Conservation (phyloP, 2,797 vertebrate genomes). For the Alauda arvensis region DNA sequence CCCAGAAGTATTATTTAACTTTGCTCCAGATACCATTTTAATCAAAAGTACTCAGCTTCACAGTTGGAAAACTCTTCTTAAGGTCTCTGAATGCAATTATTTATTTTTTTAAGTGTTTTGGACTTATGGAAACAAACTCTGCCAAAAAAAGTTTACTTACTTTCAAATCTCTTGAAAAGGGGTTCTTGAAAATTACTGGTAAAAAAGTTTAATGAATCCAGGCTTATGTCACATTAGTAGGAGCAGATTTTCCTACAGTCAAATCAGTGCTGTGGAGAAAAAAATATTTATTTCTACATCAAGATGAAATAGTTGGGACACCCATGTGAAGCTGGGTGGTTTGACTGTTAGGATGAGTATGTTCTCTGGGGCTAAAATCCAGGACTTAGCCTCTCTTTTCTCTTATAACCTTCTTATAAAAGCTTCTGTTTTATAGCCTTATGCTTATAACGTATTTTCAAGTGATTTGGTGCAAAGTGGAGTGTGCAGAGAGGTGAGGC, state of each 20-base stretch:
- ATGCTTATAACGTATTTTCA: not conserved
- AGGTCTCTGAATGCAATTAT: constrained; percentile 2
- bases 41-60: constrained; percentile 54
- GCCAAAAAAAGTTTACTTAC: not conserved
- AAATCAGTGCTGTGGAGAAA: not conserved
- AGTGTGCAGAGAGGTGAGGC: rapidly evolving
- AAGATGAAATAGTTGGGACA: not conserved
- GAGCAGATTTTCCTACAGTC: not conserved
- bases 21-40: constrained; percentile 59
- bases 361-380: not conserved
- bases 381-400: not conserved
- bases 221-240: not conserved
- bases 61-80: constrained; percentile 44
- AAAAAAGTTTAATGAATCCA: not conserved
- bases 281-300: not conserved
- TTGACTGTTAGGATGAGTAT: not conserved
- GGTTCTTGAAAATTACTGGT: not conserved
- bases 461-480: not conserved
- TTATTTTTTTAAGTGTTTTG: not conserved
- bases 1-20: constrained; percentile 65
- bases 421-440: not conserved
- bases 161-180: not conserved
- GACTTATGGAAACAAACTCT: not conserved
- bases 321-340: not conserved
- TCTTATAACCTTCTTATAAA: not conserved